Conservation (phyloP, 2,888 invertebrate species). For the Drosophila crucigera region DNA sequence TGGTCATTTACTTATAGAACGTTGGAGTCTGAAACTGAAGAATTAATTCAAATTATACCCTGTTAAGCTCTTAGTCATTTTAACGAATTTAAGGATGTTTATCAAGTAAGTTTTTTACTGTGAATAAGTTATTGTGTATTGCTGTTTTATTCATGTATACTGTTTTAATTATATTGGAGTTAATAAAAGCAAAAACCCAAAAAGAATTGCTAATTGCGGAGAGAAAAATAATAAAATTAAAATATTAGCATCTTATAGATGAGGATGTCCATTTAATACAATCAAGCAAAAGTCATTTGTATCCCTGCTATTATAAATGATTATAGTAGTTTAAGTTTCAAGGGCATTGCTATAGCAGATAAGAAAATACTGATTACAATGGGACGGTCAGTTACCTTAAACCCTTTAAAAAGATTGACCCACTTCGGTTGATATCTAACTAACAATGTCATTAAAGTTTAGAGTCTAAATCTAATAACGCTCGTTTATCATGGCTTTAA, state of each 20-base stretch:
- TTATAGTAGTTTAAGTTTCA: not conserved
- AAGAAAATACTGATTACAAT: not conserved
- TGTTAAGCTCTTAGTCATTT: not conserved
- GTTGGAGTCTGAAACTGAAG: not conserved
- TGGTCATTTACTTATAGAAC: not conserved
- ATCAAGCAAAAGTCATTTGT: not conserved
- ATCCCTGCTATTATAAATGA: not conserved
- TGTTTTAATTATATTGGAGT: no score
- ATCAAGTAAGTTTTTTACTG: not conserved
- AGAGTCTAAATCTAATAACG: no score
- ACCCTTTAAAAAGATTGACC: not conserved
- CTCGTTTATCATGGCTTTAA: not conserved
- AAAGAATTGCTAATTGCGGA: no score
- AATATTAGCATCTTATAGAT: not conserved
- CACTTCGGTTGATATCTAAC: not conserved
- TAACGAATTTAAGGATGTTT: not conserved
- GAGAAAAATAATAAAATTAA: not conserved
- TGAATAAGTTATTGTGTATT: not conserved
- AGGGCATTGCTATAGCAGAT: not conserved
- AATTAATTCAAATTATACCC: not conserved
- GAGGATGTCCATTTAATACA: not conserved
- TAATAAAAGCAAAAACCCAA: no score
- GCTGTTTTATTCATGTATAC: no score
- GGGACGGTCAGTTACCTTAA: no score
- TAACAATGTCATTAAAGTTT: not conserved